These are phyloP conservation scores for Peromyscus eremicus DNA, from an alignment of 2,797 vertebrate genomes.

Conservation along the genomic window DNA sequence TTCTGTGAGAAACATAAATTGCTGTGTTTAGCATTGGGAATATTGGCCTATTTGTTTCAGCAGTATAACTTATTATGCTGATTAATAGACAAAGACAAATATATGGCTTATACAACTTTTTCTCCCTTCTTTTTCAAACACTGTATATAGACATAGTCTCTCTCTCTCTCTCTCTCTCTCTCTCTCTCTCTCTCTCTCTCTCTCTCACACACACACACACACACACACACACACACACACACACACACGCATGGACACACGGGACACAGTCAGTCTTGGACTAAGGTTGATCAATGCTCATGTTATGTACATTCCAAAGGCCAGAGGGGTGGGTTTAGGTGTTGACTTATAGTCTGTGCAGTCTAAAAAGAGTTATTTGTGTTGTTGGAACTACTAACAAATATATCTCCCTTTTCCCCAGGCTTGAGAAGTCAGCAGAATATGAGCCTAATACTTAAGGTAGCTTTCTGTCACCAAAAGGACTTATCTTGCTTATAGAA, in stretches of 20 bases:
- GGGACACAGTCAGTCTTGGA: accelerated
- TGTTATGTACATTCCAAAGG: background rate
- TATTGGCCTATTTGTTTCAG: background rate
- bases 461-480: background rate
- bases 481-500: background rate
- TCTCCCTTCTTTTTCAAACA: background rate
- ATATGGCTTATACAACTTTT: background rate
- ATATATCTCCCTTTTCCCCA: background rate
- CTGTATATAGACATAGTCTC: background rate
- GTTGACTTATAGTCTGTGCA: background rate
- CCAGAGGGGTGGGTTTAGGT: background rate
- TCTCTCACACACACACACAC: no score
- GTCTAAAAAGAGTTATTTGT: background rate
- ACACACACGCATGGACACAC: background rate
- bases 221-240: background rate
- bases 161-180: no score
- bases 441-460: background rate
- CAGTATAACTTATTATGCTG: background rate
- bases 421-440: background rate
- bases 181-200: no score
- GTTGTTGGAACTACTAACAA: background rate
- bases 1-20: background rate
- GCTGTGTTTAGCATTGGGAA: background rate
- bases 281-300: background rate
- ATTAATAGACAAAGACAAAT: background rate